Conservation (phyloP, 2,113 vertebrate species). For the Callospermophilus lateralis region DNA sequence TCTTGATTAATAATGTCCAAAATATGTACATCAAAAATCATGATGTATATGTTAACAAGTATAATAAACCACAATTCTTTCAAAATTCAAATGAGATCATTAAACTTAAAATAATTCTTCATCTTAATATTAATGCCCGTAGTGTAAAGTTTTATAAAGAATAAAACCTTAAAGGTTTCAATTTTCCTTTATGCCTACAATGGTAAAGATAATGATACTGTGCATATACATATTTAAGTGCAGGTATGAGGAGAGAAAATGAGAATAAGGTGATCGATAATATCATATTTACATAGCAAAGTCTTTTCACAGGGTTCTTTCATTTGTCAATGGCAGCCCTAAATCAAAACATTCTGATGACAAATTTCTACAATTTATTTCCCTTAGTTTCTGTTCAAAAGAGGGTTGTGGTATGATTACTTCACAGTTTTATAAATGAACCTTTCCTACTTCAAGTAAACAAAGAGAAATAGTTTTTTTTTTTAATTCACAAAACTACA, state of each 20-base stretch:
- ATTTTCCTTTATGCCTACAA: slow-evolving; percentile 20
- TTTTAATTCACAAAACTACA: not conserved
- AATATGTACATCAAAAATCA: slow-evolving; percentile 44
- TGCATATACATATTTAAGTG: not conserved
- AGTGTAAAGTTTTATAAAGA: not conserved
- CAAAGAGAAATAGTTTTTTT: not conserved
- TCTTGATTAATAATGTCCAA: not conserved
- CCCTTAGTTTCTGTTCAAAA: not conserved
- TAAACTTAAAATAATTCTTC: slow-evolving; percentile 41
- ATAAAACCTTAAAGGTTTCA: not conserved
- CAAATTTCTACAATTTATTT: slow-evolving; percentile 10
- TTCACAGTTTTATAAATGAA: slow-evolving; percentile 25
- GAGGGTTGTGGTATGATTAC: not conserved
- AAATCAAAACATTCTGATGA: slow-evolving; percentile 51
- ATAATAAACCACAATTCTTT: not conserved
- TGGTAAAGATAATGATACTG: not conserved
- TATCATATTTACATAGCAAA: slow-evolving; percentile 46
- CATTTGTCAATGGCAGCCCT: not conserved
- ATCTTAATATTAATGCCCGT: not conserved
- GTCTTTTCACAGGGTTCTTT: slow-evolving; percentile 2
- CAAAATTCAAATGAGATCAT: not conserved
- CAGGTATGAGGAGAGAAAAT: not conserved
- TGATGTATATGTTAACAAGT: not conserved
- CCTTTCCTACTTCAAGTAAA: not conserved
- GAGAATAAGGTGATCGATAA: not conserved